phyloP scores from a whole-genome alignment of 2,113 vertebrate species.

The Callorhinus ursinus region DNA sequence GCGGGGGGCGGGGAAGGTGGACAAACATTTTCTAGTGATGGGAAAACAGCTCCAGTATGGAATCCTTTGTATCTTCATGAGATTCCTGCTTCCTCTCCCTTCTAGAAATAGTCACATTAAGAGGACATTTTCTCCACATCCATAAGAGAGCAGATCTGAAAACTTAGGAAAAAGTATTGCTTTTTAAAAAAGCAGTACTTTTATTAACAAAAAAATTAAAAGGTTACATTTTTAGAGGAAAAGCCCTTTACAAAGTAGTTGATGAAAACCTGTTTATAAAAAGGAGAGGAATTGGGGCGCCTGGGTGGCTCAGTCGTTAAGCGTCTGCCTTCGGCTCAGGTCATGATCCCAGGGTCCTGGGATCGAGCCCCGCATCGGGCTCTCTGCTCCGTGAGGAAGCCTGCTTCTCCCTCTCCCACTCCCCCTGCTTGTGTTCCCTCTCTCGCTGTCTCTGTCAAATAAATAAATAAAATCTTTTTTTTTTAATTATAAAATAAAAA shows the following conservation, averaged over 20 bases:
- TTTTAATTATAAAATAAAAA: not conserved
- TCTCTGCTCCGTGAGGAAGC: too few species aligned
- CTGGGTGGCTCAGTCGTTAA: too few species aligned
- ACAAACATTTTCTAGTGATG: not conserved
- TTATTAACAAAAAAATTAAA: not conserved
- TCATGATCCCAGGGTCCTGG: too few species aligned
- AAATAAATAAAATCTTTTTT: too few species aligned
- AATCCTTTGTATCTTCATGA: not conserved
- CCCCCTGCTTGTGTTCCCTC: too few species aligned
- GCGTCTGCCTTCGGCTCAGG: too few species aligned
- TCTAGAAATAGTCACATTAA: not conserved
- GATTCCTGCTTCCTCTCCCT: not conserved
- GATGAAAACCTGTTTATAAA: not conserved
- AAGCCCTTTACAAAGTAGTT: conserved; percentile 12
- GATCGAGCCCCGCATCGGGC: too few species aligned
- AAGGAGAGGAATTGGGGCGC: not conserved
- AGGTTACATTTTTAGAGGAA: not conserved
- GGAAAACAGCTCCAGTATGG: not conserved
- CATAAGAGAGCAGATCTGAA: not conserved
- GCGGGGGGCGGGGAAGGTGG: too few species aligned
- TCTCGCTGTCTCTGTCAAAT: too few species aligned
- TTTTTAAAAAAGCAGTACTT: not conserved
- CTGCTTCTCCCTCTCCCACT: too few species aligned
- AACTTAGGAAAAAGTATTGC: not conserved
- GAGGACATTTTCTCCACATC: not conserved